Evolutionary conservation across 2,888 invertebrate genomes (phyloP).

Genomic region (Leucophora obtusa): DNA sequence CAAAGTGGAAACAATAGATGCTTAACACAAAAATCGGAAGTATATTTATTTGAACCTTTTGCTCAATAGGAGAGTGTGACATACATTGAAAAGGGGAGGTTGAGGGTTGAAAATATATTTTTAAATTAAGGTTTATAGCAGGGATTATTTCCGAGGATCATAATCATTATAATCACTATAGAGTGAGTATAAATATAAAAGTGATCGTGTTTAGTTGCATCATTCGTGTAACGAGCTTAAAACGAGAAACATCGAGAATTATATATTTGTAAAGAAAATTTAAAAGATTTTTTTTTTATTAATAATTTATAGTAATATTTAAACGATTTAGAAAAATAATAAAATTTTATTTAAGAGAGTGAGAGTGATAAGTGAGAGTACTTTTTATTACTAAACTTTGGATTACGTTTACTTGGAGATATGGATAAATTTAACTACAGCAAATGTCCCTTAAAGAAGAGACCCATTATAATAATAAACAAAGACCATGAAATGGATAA

Average conservation of each 20-base stretch:
- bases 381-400: background rate
- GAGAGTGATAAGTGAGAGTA: slow-evolving; percentile 14
- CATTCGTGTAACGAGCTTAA: slow-evolving; percentile 73
- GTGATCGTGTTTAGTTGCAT: slow-evolving; percentile 74
- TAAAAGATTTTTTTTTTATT: background rate
- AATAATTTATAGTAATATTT: background rate
- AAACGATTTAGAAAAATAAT: background rate
- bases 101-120: slow-evolving; percentile 63
- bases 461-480: slow-evolving; percentile 71
- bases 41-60: slow-evolving; percentile 64
- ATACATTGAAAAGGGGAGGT: slow-evolving; percentile 68
- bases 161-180: slow-evolving; percentile 28
- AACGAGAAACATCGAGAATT: slow-evolving; percentile 66
- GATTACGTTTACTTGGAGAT: slow-evolving; percentile 18
- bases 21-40: slow-evolving; percentile 64
- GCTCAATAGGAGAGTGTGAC: background rate
- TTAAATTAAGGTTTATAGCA: slow-evolving; percentile 21
- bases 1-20: slow-evolving; percentile 52
- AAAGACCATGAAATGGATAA: slow-evolving; percentile 55
- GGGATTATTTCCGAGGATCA: slow-evolving; percentile 67
- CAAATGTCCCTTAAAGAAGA: slow-evolving; percentile 77
- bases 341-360: background rate
- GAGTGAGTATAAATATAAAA: slow-evolving; percentile 73
- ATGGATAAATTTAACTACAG: slow-evolving; percentile 77
- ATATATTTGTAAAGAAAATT: background rate